Base-by-base conservation (phyloP, 2,113 vertebrate genomes). In the Oryzias woworae region DNA sequence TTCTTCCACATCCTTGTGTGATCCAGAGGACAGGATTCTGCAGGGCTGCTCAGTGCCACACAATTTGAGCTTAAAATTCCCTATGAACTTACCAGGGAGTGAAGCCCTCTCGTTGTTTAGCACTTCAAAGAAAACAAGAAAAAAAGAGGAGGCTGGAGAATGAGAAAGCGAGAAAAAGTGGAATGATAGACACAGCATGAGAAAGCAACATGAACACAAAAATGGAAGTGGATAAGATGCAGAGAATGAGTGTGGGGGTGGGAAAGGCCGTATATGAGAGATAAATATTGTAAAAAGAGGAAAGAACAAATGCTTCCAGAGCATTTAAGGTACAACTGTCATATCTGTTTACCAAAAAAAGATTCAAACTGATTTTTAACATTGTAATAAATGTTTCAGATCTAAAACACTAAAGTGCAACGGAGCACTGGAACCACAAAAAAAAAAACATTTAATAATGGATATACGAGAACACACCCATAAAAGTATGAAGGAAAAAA, bases 81-180 rank as follows among this genome's bases (percentile, higher is more conserved):
- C 71, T 46, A 58, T 22, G 41, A 85, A 74, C 76, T 66, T 78
- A 79, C 77, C 52, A 68, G 59, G 56, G 71, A 88, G 77, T 53
- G 69, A 69, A 80, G 77, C 64, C 54, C 66, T 70, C 64, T 83
- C 69, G 81, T 88, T 90, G 85, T 90, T 90, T 83, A 87, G 70
- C 79, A 89, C 87, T 90, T 90, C 85, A 88, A 90, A 88, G 77
- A 58, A 62, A 84, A 80, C 4, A 67, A 71, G 73, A 58, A 44
- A 73, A 58, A 53, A 58, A 73, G 58, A 57, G 18, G 26, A 15
- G 42, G 65, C 13, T 14, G 66, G 36, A 20, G 45, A 14, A 47
- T 13, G 43, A 42, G 56, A 44, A 44, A 14, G 20, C 2, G 23
- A 13, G 58, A 62, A 50, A 10, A 44, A 26, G 59, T 44, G 28